phyloP scores from a whole-genome alignment of 1,140 invertebrate species.

The Trichonephila clavata region DNA sequence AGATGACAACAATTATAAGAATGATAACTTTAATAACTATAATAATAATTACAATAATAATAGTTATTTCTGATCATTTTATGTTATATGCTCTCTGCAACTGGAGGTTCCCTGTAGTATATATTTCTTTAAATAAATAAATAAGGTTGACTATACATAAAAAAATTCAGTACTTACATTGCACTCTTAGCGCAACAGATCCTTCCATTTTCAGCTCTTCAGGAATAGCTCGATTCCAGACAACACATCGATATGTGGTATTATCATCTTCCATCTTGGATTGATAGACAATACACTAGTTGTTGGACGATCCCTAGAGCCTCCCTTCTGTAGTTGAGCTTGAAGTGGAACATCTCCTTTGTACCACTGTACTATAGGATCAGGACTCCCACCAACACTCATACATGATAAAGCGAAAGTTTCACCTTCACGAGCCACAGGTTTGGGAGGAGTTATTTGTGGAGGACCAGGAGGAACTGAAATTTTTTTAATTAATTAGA shows the following conservation, averaged over 20 bases:
- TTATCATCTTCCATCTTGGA: constrained; percentile 92
- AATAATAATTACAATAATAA: no score
- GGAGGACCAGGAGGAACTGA: constrained; percentile 89
- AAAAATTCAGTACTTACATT: constrained; percentile 87
- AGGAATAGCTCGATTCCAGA: constrained; percentile 92
- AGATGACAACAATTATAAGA: no score
- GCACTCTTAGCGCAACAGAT: constrained; percentile 90
- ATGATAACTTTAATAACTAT: no score
- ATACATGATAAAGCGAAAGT: constrained; percentile 87
- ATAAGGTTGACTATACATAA: no score
- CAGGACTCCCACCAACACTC: constrained; percentile 92
- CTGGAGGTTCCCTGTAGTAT: no score
- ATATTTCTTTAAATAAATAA: no score
- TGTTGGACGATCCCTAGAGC: constrained; percentile 86
- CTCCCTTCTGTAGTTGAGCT: constrained; percentile 85
- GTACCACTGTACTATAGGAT: constrained; percentile 88
- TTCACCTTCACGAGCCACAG: constrained; percentile 89
- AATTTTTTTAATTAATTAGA: neutral
- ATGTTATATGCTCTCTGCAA: no score
- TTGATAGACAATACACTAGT: constrained; percentile 87
- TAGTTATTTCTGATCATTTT: no score
- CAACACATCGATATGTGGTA: constrained; percentile 90
- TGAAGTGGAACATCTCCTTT: constrained; percentile 85
- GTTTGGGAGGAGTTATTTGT: constrained; percentile 86
- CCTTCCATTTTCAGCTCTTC: constrained; percentile 89